Evolutionary conservation across 2,113 vertebrate genomes (phyloP), one percentile per base, ranked within the genome.

Genomic region (Cyphomyrus plagiostoma): DNA sequence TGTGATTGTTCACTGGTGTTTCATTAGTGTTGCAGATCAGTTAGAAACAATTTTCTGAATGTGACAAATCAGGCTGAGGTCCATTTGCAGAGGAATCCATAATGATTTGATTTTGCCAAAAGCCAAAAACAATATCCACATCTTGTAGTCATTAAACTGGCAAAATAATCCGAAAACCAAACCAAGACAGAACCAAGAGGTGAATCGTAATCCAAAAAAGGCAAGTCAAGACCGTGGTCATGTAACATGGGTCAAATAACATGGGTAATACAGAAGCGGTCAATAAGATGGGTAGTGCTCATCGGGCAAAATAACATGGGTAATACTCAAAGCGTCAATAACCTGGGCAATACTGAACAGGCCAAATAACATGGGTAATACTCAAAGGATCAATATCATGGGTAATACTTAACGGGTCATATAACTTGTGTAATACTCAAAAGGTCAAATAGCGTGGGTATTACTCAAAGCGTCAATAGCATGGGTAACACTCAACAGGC

Each of bases 11-110:
- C n/a, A 23, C 35, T 23, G 77, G 30, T 39, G 19, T 74, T 85
- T 52, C 87, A 84, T 74, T 84, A 50, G 56, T 45, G 26, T 21
- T 46, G 39, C 10, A 84, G 53, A 62, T 90, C 52, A 88, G 86
- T 30, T n/a, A 39, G 3, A 86, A 87, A 88, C 35, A 26, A n/a
- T 26, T 2, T 52, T 86, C 84, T 50, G 84, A 86, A 50, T 30
- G 23, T 23, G 23, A 11, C 7, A 7, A 86, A 30, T n/a, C 17
- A 21, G 7, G 82, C 45, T 21, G 7, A 45, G 39, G 82, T 48
- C n/a, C 48, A 26, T 30, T 30, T 49, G n/a, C 35, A 45, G 42
- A 21, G 15, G 39, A 39, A 21, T 82, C n/a, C 62, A 70, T 30
- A 30, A 70, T 3, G 62, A 26, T 66, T n/a, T 26, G 58, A 13